phyloP scores from a whole-genome alignment of 2,113 vertebrate genomes.

The Carlito syrichta region DNA sequence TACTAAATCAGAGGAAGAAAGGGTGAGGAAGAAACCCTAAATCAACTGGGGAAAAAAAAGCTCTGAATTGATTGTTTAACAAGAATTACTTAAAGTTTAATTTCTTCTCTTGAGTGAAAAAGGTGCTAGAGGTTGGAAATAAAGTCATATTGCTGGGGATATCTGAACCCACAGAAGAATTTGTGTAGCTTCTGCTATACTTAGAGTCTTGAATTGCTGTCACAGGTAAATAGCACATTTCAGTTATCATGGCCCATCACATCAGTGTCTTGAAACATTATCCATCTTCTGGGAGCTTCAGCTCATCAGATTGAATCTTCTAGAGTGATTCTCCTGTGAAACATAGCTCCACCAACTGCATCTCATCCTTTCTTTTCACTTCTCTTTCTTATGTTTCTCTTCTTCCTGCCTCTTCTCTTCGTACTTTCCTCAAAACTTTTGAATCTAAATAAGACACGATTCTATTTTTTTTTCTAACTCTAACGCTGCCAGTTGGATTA shows the following conservation, averaged over 20 bases:
- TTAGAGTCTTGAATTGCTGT: neutral
- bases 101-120: neutral
- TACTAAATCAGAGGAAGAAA: neutral
- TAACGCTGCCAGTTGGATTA: neutral
- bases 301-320: neutral
- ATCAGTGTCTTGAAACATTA: accelerated
- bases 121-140: neutral
- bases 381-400: neutral
- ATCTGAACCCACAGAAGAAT: neutral
- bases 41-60: no score
- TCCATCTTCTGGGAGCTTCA: no score
- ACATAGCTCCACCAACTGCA: accelerated
- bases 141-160: neutral
- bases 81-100: neutral
- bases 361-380: accelerated
- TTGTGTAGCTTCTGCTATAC: accelerated
- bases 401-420: neutral
- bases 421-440: neutral
- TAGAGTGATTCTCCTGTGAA: accelerated
- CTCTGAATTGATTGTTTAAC: neutral
- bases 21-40: neutral
- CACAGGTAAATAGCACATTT: neutral
- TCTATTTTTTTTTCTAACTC: neutral
- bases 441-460: neutral
- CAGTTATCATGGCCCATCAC: neutral